phyloP scores from a whole-genome alignment of 2,113 vertebrate genomes.

The Pterocles gutturalis region DNA sequence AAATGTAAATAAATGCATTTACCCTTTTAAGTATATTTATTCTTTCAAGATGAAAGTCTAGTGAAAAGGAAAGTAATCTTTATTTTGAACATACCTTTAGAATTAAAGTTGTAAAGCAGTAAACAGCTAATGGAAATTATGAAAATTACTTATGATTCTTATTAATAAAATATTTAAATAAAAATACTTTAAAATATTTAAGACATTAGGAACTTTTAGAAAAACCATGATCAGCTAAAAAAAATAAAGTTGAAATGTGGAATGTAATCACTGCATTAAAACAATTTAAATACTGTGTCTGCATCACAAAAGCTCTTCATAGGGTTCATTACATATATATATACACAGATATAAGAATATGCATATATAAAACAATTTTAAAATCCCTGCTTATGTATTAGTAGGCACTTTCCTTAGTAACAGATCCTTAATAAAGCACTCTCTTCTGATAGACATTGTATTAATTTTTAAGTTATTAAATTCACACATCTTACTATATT shows the following conservation, averaged over 20 bases:
- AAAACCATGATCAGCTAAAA: background rate
- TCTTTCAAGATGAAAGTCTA: conserved; percentile 44
- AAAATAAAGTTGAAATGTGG: background rate
- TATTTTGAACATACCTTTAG: background rate
- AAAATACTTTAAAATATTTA: background rate
- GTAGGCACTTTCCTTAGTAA: background rate
- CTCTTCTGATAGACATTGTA: fast-evolving
- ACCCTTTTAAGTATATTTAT: conserved; percentile 11
- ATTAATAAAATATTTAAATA: background rate
- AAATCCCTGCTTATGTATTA: background rate
- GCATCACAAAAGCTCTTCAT: background rate
- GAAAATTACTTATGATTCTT: background rate
- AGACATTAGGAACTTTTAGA: background rate
- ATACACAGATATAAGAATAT: background rate
- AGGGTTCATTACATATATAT: background rate
- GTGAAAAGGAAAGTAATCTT: background rate
- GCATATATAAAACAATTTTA: background rate
- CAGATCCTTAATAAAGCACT: background rate
- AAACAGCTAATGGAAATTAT: background rate
- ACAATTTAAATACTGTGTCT: background rate
- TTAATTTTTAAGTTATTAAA: background rate
- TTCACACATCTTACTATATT: background rate
- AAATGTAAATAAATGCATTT: conserved; percentile 22
- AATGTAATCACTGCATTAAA: background rate
- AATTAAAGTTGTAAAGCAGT: background rate